Base-by-base conservation (phyloP, 2,888 invertebrate species). In the Diarsia brunnea region DNA sequence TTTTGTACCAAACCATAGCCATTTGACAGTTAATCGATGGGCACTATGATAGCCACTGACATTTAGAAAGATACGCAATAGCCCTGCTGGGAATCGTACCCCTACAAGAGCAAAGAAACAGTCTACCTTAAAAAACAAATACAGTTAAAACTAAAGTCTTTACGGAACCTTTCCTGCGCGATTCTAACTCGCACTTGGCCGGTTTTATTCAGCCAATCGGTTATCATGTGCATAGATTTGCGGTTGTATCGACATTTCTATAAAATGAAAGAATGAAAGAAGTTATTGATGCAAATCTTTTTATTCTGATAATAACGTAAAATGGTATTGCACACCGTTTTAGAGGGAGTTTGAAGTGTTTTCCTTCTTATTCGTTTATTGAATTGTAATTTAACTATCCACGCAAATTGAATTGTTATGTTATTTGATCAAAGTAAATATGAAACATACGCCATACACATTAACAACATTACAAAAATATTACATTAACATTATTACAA, bases 291-390 rank as follows among this genome's bases (percentile, higher is more conserved):
- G 10, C 14, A 21, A 75, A 51, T 61, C 16, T 74, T 19, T 45
- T 75, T 8, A 27, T 43, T 74, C 8, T 38, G 69, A 24, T 69
- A 49, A 10, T 21, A 21, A 43, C 16, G 24, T 51, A 51, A 70
- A 0, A 27, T 8, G 47, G 31, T 47, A 31, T 49, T 67, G 47
- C 19, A 38, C 58, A 14, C 19, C 16, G n/a, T 16, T 11, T 58
- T 38, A 10, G 7, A n/a, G 12, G 38, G 11, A n/a, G 7, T 7
- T 53, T 53, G 14, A 7, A 21, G 21, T 21, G 24, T 65, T 65
- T 45, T 47, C 10, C 14, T n/a, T 10, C n/a, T 47, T 47, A 14
- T 19, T 21, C 14, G 8, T 0, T 14, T 47, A 27, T 65, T 65
- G 19, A 21, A 60, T 27, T 27, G 58, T 14, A 58, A 16, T 19